Base-by-base conservation (phyloP, 2,888 invertebrate genomes). In the Netelia fuscicornis region DNA sequence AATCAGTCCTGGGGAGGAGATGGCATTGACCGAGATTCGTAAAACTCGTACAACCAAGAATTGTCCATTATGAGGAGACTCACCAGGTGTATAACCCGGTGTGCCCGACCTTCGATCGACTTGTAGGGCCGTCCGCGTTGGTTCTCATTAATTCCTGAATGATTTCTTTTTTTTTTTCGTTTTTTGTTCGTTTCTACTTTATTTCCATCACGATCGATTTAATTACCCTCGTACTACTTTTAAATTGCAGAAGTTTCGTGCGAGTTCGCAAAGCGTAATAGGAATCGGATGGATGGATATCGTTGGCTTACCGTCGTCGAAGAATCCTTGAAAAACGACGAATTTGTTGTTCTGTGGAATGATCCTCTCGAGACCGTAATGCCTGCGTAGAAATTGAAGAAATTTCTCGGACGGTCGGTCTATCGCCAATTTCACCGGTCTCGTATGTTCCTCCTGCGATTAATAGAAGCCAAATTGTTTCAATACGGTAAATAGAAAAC, bases 361-460 rank as follows among this genome's bases (percentile, higher is more conserved):
- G 23, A 96, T 96, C 84, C 93, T 92, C 58, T 93, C 91, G 58
- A 95, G 92, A 42, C 95, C 95, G 93, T 98, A 99, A 93, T 98
- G 97, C 92, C 98, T 98, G 58, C 95, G 95, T 23, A 99, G 94
- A 94, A 99, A 99, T 48, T 96, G 96, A 87, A 98, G 95, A 91
- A 99, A 97, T 93, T 98, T 98, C 70, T 96, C 96, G 0, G 99
- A 99, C 0, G 99, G 99, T 58, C 98, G 96, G 94, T 99, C 99
- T 86, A 99, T 97, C 0, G 99, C 98, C 90, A 99, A 94, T 92
- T 97, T 96, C 2, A 96, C 94, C 0, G 97, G 96, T 68, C 94
- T 93, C 64, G 96, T 94, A 75, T 96, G 95, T 94, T 97, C 96
- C 87, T 96, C 96, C 96, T 97, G 94, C 54, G 72, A 84, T 70